phyloP scores from a whole-genome alignment of 2,797 vertebrate species.

The Phrynocephalus forsythii region DNA sequence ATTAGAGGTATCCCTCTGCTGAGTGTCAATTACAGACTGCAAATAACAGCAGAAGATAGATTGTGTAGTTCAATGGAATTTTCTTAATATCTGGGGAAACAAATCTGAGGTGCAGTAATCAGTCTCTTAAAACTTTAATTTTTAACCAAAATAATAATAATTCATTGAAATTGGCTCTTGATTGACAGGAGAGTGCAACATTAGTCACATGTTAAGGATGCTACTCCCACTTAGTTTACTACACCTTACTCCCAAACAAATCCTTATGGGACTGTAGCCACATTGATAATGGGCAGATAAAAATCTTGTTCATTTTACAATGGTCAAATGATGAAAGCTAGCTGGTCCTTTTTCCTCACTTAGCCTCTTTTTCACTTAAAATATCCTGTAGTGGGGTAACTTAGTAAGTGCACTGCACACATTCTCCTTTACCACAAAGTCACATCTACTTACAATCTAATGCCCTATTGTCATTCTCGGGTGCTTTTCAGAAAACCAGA shows the following conservation, averaged over 20 bases:
- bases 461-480: not conserved
- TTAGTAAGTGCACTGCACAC: not conserved
- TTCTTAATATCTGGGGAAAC: no score
- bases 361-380: not conserved
- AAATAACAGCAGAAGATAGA: no score
- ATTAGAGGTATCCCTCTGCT: no score
- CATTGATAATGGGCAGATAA: not conserved
- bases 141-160: no score
- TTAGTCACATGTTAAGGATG: not conserved
- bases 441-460: not conserved
- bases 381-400: not conserved
- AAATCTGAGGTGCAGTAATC: no score
- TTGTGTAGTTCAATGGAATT: no score
- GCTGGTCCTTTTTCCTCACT: not conserved
- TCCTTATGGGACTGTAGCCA: not conserved
- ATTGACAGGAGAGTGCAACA: not conserved
- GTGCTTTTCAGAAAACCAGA: not conserved
- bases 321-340: not conserved
- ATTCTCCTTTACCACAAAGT: not conserved
- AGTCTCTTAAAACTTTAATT: no score
- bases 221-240: not conserved
- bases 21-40: no score
- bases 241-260: not conserved
- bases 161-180: no score
- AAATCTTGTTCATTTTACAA: not conserved